A percentile compares a stretch with the other conserved stretches of the same genome.
These are phyloP conservation scores for Drosophila murphyi DNA, from an alignment of 1,140 invertebrate genomes.

Conservation along the genomic window DNA sequence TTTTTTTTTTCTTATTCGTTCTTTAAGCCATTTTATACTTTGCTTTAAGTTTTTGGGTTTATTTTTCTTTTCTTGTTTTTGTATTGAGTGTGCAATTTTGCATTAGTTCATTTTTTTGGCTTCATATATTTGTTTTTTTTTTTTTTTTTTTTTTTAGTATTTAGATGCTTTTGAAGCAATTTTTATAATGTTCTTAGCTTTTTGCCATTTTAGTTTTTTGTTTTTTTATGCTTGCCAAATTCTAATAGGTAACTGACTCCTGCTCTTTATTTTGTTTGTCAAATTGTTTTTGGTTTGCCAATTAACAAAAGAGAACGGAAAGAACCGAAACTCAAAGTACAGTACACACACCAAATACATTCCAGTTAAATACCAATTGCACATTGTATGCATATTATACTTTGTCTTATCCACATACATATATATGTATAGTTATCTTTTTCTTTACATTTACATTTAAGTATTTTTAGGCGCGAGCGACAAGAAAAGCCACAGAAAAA, in stretches of 20 bases:
- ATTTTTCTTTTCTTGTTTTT: constrained; percentile 31
- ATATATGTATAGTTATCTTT: constrained; percentile 11
- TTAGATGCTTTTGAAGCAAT: constrained; percentile 79
- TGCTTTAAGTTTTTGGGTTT: constrained; percentile 27
- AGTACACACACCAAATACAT: constrained; percentile 50
- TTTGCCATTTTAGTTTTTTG: constrained; percentile 33
- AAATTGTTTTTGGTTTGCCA: constrained; percentile 76
- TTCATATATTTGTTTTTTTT: constrained; percentile 4
- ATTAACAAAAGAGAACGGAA: constrained; percentile 71
- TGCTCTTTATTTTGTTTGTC: constrained; percentile 71
- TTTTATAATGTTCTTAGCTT: constrained; percentile 41
- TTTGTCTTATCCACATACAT: constrained; percentile 8
- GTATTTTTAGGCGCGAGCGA: constrained; percentile 43
- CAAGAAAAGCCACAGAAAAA: constrained; percentile 46
- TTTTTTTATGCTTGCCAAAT: constrained; percentile 70
- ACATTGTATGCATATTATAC: constrained; percentile 26
- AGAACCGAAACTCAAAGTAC: constrained; percentile 46
- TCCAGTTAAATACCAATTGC: constrained; percentile 38
- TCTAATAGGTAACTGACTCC: constrained; percentile 85
- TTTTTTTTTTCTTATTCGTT: constrained; percentile 26
- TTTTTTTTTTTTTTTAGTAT: constrained; percentile 45
- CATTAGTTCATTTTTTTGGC: constrained; percentile 31
- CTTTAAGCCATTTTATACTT: constrained; percentile 56
- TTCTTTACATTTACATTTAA: constrained; percentile 31
- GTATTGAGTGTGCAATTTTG: constrained; percentile 56